These are phyloP conservation scores for Paraescarpia echinospica DNA, from an alignment of 1,140 invertebrate species.

Conservation along the genomic window DNA sequence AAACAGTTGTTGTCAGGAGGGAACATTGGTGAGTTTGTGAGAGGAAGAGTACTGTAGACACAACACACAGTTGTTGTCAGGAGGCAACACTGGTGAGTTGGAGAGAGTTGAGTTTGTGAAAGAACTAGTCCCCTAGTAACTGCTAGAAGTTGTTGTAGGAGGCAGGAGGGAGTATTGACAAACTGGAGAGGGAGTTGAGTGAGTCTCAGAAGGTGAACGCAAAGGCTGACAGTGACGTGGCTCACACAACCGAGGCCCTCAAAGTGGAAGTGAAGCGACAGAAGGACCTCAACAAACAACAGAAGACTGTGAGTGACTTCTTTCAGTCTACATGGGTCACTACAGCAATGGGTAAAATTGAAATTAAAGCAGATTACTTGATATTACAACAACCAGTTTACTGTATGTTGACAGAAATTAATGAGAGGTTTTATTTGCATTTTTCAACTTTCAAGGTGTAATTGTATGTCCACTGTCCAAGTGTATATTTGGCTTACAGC, in stretches of 20 bases:
- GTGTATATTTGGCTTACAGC: background rate
- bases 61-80: too few relatives aligned
- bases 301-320: constrained; percentile 61
- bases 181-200: constrained; percentile 70
- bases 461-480: background rate
- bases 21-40: too few relatives aligned
- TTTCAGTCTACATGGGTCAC: background rate
- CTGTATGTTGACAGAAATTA: background rate
- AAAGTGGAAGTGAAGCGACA: constrained; percentile 72
- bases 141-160: constrained; percentile 64
- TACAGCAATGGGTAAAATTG: background rate
- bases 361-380: background rate
- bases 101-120: too few relatives aligned
- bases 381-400: background rate
- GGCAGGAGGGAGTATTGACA: constrained; percentile 67
- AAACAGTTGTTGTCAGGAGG: too few relatives aligned
- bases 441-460: background rate
- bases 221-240: constrained; percentile 68
- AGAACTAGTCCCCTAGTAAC: too few relatives aligned
- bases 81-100: too few relatives aligned
- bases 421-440: background rate
- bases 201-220: constrained; percentile 71
- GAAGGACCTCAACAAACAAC: constrained; percentile 70
- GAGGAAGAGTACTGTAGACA: too few relatives aligned
- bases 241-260: constrained; percentile 71